Percentiles rank a stretch among this genome's conserved stretches.
Evolutionary conservation across 2,888 invertebrate species (phyloP).

Genomic region (Chrysodeixis includens): DNA sequence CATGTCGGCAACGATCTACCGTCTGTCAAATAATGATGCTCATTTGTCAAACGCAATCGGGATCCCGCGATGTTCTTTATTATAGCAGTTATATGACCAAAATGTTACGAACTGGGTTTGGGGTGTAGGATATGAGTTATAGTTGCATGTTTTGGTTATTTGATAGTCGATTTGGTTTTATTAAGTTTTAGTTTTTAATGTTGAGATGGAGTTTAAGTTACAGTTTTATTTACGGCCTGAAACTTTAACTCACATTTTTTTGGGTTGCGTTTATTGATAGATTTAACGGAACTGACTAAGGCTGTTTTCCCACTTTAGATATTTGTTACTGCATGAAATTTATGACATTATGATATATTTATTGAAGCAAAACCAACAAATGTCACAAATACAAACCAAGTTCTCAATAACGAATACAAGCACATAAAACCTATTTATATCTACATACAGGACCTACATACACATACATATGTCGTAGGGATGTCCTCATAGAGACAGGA

Average conservation of each 20-base stretch:
- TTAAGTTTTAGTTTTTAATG: neutral
- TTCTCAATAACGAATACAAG: constrained; percentile 7
- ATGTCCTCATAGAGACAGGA: constrained; percentile 59
- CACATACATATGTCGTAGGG: constrained; percentile 25
- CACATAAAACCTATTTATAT: constrained; percentile 2
- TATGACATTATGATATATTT: too few species aligned
- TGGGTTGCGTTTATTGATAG: neutral
- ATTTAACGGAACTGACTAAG: too few species aligned
- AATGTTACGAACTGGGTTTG: constrained; percentile 30
- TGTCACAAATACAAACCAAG: neutral
- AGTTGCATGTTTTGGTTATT: neutral
- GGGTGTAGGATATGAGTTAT: neutral
- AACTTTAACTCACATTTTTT: neutral
- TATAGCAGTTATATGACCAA: constrained; percentile 47
- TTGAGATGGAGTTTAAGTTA: too few species aligned
- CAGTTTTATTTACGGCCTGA: too few species aligned
- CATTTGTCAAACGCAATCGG: constrained; percentile 87
- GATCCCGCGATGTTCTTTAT: constrained; percentile 57
- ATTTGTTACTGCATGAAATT: too few species aligned
- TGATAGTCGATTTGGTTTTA: neutral
- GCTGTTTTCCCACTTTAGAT: too few species aligned
- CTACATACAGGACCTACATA: constrained; percentile 31
- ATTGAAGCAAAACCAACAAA: too few species aligned
- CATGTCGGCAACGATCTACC: constrained; percentile 85
- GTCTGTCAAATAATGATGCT: constrained; percentile 88